Percentiles rank a stretch among this genome's conserved stretches.
Evolutionary conservation across 2,113 vertebrate species (phyloP).

Genomic region (Catharus bicknelli): DNA sequence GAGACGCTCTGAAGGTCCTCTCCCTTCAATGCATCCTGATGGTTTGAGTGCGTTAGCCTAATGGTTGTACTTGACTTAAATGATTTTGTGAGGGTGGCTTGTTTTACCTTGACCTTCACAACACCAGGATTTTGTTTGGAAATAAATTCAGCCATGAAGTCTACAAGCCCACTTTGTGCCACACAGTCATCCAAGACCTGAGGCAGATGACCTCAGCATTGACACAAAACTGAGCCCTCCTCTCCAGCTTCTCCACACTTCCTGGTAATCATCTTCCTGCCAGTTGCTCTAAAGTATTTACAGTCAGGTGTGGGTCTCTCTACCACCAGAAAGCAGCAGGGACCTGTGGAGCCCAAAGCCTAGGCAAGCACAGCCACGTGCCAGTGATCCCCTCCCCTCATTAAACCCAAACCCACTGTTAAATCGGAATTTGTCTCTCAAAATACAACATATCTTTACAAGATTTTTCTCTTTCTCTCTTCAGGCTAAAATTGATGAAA

Average conservation of each 20-base stretch:
- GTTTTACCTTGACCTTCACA: background rate
- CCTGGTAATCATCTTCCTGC: background rate
- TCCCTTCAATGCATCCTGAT: background rate
- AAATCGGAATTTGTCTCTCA: background rate
- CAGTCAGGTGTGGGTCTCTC: background rate
- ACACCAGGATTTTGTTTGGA: background rate
- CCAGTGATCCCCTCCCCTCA: background rate
- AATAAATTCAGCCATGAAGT: background rate
- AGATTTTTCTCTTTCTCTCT: background rate
- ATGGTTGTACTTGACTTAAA: background rate
- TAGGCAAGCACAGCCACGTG: accelerated
- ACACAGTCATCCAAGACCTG: background rate
- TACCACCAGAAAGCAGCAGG: background rate
- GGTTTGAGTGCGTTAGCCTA: background rate
- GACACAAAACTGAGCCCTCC: background rate
- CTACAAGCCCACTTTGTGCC: accelerated
- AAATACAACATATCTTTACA: background rate
- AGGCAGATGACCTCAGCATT: background rate
- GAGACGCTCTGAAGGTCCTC: background rate
- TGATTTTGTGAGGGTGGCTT: background rate
- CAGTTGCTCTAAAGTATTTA: background rate
- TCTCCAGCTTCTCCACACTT: background rate
- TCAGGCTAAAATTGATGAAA: background rate
- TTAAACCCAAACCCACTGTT: background rate
- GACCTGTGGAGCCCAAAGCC: background rate